Percentiles rank a stretch among this genome's conserved stretches.
Evolutionary conservation across 2,888 invertebrate species (phyloP).

Genomic region (Noctua pronuba): DNA sequence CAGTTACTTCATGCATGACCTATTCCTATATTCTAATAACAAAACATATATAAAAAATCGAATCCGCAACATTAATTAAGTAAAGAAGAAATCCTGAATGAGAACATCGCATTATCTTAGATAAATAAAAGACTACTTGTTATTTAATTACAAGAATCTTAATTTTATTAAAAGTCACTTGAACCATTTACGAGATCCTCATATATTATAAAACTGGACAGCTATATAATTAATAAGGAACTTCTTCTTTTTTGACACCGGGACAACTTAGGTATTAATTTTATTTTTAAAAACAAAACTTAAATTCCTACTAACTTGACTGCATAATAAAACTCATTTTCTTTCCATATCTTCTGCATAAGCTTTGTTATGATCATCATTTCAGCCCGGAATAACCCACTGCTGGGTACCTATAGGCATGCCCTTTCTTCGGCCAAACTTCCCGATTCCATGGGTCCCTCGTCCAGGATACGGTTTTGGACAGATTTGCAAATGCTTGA

Average conservation of each 20-base stretch:
- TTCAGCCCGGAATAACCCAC: not conserved
- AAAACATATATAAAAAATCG: slow-evolving; percentile 1
- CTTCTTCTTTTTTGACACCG: slow-evolving; percentile 11
- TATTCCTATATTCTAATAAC: not conserved
- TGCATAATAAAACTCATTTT: not conserved
- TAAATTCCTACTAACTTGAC: no score
- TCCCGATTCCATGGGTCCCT: not conserved
- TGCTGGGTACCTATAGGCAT: not conserved
- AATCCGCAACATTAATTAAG: slow-evolving; percentile 18
- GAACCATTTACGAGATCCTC: slow-evolving; percentile 29
- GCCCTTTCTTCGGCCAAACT: not conserved
- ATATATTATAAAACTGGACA: slow-evolving; percentile 22
- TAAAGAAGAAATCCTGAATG: not conserved
- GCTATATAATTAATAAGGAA: slow-evolving; percentile 9
- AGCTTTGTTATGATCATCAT: not conserved
- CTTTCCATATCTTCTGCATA: not conserved
- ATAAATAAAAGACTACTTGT: slow-evolving; percentile 11
- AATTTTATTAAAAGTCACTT: slow-evolving; percentile 50
- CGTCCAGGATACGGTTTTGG: not conserved
- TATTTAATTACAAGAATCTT: slow-evolving; percentile 24
- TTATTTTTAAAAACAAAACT: not conserved
- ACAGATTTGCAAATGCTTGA: not conserved
- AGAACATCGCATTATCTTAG: slow-evolving; percentile 7
- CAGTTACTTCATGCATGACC: slow-evolving; percentile 8
- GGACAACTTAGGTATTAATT: not conserved